Evolutionary conservation across 35 echinoderm and acorn worm genomes (phyloP), one percentile per base, ranked within the genome.

Genomic region (Anneissia japonica): DNA sequence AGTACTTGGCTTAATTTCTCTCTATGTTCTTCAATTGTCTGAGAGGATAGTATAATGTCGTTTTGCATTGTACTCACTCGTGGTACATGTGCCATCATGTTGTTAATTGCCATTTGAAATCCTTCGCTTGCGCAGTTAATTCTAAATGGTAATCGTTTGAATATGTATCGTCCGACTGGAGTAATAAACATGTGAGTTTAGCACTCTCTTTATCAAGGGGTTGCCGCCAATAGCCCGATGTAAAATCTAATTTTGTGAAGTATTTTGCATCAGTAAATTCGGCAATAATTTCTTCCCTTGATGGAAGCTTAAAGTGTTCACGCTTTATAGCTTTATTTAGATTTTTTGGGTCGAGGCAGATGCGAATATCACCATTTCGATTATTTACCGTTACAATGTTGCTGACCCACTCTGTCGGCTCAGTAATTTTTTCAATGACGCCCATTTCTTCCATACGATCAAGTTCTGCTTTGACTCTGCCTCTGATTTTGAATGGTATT

Each of bases 331-430:
- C 19, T 23, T 64, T 64, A 16, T 64, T 64, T 9, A 64, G n/a
- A 64, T 64, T 64, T 64, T 23, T 12, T 16, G 51, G 51, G 19
- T 64, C 51, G 2, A 64, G 51, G 51, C 51, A 64, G 11, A 64
- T 9, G 51, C 51, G 51, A 64, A 64, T 64, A 26, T 64, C 51
- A 23, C 51, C 51, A 64, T 64, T 64, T 26, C 51, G 51, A 2
- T 64, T 64, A 23, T 6, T 64, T 23, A 64, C 51, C 2, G 51
- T 64, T 16, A 23, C 51, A 9, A 3, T 64, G 40, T 43, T 43
- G 37, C 46, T 93, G 0, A 94, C 84, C 92, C 88, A 87, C 31
- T 88, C 74, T 0, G 92, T 92, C 19, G 86, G 91, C 19, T 46
- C 39, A 73, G 80, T 41, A 31, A 86, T 82, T 39, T 46, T 30